phyloP scores from a whole-genome alignment of 1,140 invertebrate species.

The Lutraria rhynchaena region DNA sequence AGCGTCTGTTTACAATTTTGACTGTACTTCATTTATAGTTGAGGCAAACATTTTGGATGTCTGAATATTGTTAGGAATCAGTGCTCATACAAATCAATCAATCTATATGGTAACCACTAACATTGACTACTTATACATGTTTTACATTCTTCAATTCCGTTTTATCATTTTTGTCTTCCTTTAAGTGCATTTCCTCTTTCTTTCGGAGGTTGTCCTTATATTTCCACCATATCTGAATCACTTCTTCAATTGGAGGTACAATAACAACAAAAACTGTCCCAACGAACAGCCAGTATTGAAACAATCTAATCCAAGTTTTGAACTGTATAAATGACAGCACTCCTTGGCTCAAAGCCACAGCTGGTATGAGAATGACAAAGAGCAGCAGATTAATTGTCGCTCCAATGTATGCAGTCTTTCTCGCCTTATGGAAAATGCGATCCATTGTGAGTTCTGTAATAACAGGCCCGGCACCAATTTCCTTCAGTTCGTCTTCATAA shows the following conservation, averaged over 20 bases:
- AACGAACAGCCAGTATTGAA: slow-evolving; percentile 20
- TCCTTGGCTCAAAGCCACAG: slow-evolving; percentile 35
- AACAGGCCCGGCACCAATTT: slow-evolving; percentile 54
- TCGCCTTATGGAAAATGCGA: slow-evolving; percentile 53
- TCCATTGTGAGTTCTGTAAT: slow-evolving; percentile 54
- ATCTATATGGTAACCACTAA: no score
- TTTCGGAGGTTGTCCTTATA: slow-evolving; percentile 16
- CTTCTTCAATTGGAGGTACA: slow-evolving; percentile 40
- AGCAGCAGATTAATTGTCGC: slow-evolving; percentile 45
- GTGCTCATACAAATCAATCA: no score
- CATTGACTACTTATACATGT: no score
- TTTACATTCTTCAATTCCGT: no score
- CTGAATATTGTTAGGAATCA: no score
- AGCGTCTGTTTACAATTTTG: no score
- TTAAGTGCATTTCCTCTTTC: neutral
- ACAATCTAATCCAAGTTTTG: slow-evolving; percentile 17
- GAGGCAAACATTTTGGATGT: no score
- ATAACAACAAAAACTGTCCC: slow-evolving; percentile 42
- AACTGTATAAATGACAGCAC: slow-evolving; percentile 15
- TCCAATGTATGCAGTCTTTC: slow-evolving; percentile 44
- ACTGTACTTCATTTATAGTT: no score
- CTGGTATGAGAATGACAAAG: slow-evolving; percentile 56
- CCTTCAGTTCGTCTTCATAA: slow-evolving; percentile 72
- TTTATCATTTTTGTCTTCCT: no score
- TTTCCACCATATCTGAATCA: slow-evolving; percentile 28